Percentiles rank a stretch among this genome's conserved stretches.
These are phyloP conservation scores for Drosophila percnosoma DNA, from an alignment of 2,888 invertebrate genomes.

Conservation along the genomic window DNA sequence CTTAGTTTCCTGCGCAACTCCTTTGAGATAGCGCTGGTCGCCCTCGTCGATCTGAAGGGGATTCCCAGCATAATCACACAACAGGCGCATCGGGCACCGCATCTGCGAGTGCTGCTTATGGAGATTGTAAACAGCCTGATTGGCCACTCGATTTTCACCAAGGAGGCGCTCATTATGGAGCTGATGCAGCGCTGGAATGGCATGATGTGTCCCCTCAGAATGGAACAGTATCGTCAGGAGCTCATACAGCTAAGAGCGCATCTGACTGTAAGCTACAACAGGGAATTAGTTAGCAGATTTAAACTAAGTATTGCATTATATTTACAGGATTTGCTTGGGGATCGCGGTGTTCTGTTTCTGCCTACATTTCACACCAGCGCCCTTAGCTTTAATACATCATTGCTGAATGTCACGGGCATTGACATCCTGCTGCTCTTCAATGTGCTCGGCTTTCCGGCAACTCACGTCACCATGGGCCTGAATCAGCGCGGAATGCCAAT, in stretches of 20 bases:
- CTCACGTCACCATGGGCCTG: constrained; percentile 90
- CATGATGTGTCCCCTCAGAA: constrained; percentile 52
- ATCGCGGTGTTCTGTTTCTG: constrained; percentile 90
- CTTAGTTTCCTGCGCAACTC: constrained; percentile 58
- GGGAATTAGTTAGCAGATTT: neutral
- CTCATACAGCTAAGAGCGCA: constrained; percentile 54
- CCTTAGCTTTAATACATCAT: constrained; percentile 88
- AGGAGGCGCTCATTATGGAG: constrained; percentile 78
- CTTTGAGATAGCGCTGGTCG: constrained; percentile 57
- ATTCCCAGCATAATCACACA: constrained; percentile 77
- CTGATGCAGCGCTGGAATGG: constrained; percentile 68
- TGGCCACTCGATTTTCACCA: constrained; percentile 79
- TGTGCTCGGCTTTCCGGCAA: constrained; percentile 90
- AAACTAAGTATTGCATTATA: neutral
- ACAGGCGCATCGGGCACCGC: constrained; percentile 54
- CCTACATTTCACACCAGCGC: constrained; percentile 89
- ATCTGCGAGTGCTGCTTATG: constrained; percentile 50
- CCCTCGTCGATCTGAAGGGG: constrained; percentile 68
- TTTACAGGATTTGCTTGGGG: constrained; percentile 86
- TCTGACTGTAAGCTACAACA: constrained; percentile 57
- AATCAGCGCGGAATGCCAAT: constrained; percentile 88
- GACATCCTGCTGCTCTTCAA: constrained; percentile 78
- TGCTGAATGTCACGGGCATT: constrained; percentile 85
- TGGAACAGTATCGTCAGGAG: constrained; percentile 66
- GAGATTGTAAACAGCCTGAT: constrained; percentile 71